Evolutionary conservation across 2,113 vertebrate species (phyloP), one percentile per base, ranked within the genome.

Genomic region (Arvicanthis niloticus): DNA sequence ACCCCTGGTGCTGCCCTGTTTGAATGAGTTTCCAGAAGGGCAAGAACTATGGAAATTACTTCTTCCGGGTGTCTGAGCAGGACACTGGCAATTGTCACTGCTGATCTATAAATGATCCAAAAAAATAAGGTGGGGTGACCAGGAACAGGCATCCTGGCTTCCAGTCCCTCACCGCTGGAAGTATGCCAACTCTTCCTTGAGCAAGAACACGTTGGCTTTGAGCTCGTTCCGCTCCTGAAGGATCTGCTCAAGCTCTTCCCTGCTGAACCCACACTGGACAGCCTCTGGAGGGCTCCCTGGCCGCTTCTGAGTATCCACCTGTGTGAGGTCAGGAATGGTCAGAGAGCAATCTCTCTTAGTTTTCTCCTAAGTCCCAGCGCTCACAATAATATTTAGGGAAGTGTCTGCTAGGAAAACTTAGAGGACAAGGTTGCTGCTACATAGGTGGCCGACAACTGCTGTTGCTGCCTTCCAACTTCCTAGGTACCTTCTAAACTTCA

Each of bases 131-230:
- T 88, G 1, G 4, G 3, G 45, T 45, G 68, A 16, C 45, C 96
- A 95, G 96, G 94, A 96, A 77, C 88, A 2, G 3, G 40, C 26
- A 62, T 0, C 0, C 45, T 58, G 16, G 19, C 72, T 85, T 60
- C 88, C 73, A 0, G 85, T 5, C 62, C 70, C 98, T 98, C 81
- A 99, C 99, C 99, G 98, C 97, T 99, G 99, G 97, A 99, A 99
- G 98, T 99, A 99, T 53, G 98, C 99, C 96, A 99, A 97, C 97
- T 99, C 99, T 97, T 99, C 99, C 98, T 99, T 99, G 96, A 99
- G 99, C 98, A 99, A 95, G 98, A 99, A 99, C 62, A 99, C 98
- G 96, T 99, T 99, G 94, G 99, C 99, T 98, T 99, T 99, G 85
- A 99, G 99, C 97, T 99, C 99, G 0, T 99, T 99, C 91, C 99